Conservation (phyloP, 2,888 invertebrate species). For the Yponomeuta malinellus region DNA sequence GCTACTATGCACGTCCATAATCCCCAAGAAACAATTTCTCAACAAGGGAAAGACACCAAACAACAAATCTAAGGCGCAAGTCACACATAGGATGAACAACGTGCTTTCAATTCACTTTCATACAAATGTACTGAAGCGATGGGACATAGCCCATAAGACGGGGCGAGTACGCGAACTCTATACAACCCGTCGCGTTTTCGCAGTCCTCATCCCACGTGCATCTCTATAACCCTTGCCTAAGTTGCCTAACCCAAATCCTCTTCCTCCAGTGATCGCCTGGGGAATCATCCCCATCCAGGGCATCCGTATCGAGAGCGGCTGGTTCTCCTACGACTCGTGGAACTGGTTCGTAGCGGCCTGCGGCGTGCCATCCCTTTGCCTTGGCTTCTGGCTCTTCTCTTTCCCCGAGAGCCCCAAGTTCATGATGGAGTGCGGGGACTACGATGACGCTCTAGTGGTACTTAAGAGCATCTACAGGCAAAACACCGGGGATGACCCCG, state of each 20-base stretch:
- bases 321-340: constrained; percentile 85
- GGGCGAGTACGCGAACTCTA: no score
- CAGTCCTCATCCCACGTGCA: no score
- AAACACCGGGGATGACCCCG: constrained; percentile 82
- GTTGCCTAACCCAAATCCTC: neutral
- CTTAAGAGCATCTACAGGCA: constrained; percentile 81
- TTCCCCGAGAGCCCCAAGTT: constrained; percentile 91
- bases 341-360: constrained; percentile 87
- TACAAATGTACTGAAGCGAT: no score
- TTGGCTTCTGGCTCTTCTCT: constrained; percentile 81
- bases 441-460: constrained; percentile 82
- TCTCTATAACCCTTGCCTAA: neutral
- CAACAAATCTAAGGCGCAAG: no score
- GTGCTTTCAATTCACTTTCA: no score
- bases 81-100: no score
- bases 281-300: constrained; percentile 82
- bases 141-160: no score
- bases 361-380: constrained; percentile 80
- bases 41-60: no score
- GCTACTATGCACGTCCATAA: no score
- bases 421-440: constrained; percentile 85
- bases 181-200: no score
- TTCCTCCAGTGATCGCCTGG: constrained; percentile 82
- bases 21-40: no score
- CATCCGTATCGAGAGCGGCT: constrained; percentile 73